Evolutionary conservation across 2,888 invertebrate species (phyloP), one percentile per base, ranked within the genome.

Genomic region (Pherbina coryleti): DNA sequence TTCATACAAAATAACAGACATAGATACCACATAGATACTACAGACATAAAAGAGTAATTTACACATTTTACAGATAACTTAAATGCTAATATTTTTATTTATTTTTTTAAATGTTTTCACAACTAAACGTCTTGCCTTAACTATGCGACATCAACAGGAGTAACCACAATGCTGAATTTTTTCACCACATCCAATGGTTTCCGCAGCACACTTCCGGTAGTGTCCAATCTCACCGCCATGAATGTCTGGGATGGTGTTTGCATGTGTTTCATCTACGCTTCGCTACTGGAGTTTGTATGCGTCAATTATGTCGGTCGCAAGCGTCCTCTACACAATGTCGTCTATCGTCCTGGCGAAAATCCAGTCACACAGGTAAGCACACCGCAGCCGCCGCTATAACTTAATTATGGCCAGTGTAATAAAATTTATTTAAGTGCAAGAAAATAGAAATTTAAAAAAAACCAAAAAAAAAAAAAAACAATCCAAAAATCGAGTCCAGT

Each of bases 101-200:
- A 22, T 74, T 55, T 55, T 55, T 55, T 19, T 9, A 55, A n/a
- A 25, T 9, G 28, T 62, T 51, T 44, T 17, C 49, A 25, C 25
- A 31, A 74, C 51, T 60, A n/a, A 44, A 60, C 60, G 28, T n/a
- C 49, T 25, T n/a, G 22, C 22, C 62, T 62, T 28, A 22, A 55
- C 7, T 25, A 11, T 28, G 17, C 14, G 3, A 11, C 60, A 44
- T 17, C 25, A 88, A 82, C 91, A 96, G 97, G 97, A 91, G 97
- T 97, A 88, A 97, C 97, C 86, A 97, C 97, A 91, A 97, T 97
- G 97, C 94, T 97, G 94, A 97, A 97, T 92, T 97, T 97, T 93
- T 97, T 97, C 94, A 97, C 97, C 86, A 97, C 97, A 88, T 96
- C 96, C 84, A 96, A 96, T 89, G 96, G 96, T 86, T 96, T 96